phyloP scores from a whole-genome alignment of 2,113 vertebrate species.

The Ictalurus punctatus region DNA sequence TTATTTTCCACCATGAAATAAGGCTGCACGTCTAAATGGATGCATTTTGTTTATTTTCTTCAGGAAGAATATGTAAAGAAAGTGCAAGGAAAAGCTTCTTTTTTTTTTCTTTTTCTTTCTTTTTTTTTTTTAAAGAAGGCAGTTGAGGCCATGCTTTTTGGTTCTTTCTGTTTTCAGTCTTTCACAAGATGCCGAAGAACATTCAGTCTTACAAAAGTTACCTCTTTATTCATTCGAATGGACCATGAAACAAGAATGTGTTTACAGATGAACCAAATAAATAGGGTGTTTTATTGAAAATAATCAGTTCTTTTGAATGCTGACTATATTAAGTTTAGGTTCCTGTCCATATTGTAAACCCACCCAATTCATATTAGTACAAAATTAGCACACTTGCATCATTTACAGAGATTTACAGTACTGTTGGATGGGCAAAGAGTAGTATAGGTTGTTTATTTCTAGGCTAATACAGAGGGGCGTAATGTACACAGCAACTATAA shows the following conservation, averaged over 20 bases:
- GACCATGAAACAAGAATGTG: constrained; percentile 60
- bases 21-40: constrained; percentile 44
- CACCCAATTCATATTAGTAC: constrained; percentile 58
- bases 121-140: not conserved
- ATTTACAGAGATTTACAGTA: constrained; percentile 92
- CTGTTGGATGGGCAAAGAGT: constrained; percentile 71
- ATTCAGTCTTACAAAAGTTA: constrained; percentile 76
- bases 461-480: constrained; percentile 60
- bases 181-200: constrained; percentile 68
- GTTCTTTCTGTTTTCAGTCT: not conserved
- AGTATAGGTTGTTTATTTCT: constrained; percentile 68
- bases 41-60: constrained; percentile 57
- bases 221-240: constrained; percentile 74
- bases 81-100: constrained; percentile 24
- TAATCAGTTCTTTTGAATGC: constrained; percentile 65
- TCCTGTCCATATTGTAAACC: constrained; percentile 66
- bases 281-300: constrained; percentile 70
- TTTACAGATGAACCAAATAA: constrained; percentile 75
- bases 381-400: constrained; percentile 75
- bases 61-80: constrained; percentile 20
- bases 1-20: constrained; percentile 39
- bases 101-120: too few relatives aligned
- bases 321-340: constrained; percentile 69
- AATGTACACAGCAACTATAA: constrained; percentile 65
- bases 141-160: not conserved